Evolutionary conservation across 2,888 invertebrate species (phyloP), one percentile per base, ranked within the genome.

Genomic region (Arrhopalites spinosus): DNA sequence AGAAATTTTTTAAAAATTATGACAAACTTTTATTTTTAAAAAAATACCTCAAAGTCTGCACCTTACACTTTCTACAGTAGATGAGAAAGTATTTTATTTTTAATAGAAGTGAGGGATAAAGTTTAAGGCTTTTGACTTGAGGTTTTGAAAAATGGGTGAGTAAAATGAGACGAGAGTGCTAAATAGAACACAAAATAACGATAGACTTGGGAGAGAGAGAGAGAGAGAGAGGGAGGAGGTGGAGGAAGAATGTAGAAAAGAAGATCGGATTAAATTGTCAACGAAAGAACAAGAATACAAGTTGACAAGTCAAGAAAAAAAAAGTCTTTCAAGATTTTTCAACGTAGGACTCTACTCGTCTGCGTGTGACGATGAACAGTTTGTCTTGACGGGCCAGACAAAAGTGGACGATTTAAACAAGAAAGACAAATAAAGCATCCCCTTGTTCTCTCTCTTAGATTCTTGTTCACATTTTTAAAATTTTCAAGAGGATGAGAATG

Each of bases 251-350:
- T 45, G 53, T 13, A 23, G 23, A 23, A 23, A 53, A 5, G 15
- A 5, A 17, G 59, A 59, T 50, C 23, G 69, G 69, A 69, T 69
- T 69, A 69, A 69, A 69, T 69, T 69, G 69, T 69, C 69, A 69
- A 27, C 11, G 53, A 29, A 53, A 53, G 11, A 3, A 36, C 36
- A 36, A 11, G 11, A 36, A 36, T 36, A 7, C 3, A 53, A 30
- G 50, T 53, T 69, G 69, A 69, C 69, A 69, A 69, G 69, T 69
- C 53, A 69, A 69, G 56, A 36, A 11, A 11, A n/a, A n/a, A n/a
- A n/a, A n/a, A n/a, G n/a, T n/a, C n/a, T 36, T 36, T 36, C 36
- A 36, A 36, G 36, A 36, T 36, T 36, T 36, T 11, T 36, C 36
- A n/a, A n/a, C n/a, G n/a, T n/a, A n/a, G 20, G 15, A 53, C 59